Evolutionary conservation across 2,888 invertebrate genomes (phyloP).

Genomic region (Cephalotes varians): DNA sequence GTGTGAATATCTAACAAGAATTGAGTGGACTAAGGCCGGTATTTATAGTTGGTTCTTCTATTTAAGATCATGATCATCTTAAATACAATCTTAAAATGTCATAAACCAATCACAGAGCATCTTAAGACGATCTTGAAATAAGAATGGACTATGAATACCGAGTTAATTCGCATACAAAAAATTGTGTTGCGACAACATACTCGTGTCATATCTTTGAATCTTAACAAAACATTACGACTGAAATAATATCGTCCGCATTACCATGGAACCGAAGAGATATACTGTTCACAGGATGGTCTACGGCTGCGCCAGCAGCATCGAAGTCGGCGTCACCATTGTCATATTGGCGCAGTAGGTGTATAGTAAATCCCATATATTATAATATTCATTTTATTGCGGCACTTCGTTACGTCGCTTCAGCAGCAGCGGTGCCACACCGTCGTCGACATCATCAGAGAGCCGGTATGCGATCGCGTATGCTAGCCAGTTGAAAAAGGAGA

Average conservation of each 20-base stretch:
- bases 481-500: slow-evolving; percentile 59
- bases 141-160: too few species aligned
- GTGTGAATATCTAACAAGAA: not conserved
- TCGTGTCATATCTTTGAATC: slow-evolving; percentile 1
- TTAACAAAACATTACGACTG: not conserved
- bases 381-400: slow-evolving; percentile 73
- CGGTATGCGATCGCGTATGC: slow-evolving; percentile 27
- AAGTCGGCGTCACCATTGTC: slow-evolving; percentile 20
- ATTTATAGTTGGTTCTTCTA: too few species aligned
- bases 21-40: not conserved
- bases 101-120: too few species aligned
- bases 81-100: too few species aligned
- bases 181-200: not conserved
- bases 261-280: slow-evolving; percentile 11
- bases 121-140: too few species aligned
- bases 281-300: not conserved
- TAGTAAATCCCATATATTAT: slow-evolving; percentile 44
- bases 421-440: slow-evolving; percentile 28
- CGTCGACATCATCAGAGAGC: slow-evolving; percentile 42
- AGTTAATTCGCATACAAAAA: not conserved
- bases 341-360: slow-evolving; percentile 4
- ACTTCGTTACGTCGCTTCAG: slow-evolving; percentile 72
- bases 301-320: not conserved
- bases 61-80: too few species aligned
- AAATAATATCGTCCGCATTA: slow-evolving; percentile 43